These are phyloP conservation scores for Heliconius aoede DNA, from an alignment of 2,888 invertebrate species.

Conservation along the genomic window DNA sequence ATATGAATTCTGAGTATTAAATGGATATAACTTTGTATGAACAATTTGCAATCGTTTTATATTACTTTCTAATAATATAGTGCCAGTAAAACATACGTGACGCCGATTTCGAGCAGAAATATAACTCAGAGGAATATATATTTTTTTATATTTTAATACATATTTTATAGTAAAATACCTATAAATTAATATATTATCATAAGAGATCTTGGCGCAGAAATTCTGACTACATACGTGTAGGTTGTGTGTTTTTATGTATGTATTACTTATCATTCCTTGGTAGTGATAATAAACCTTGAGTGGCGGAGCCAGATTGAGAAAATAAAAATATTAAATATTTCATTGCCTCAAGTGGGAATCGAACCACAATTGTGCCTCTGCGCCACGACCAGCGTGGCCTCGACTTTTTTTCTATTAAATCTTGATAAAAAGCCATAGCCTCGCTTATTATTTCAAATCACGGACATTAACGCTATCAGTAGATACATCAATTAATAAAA, in stretches of 20 bases:
- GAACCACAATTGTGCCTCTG: background rate
- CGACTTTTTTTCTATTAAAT: background rate
- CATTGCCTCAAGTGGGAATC: background rate
- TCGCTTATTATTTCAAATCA: constrained; percentile 30
- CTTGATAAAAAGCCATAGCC: constrained; percentile 15
- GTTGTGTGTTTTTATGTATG: too few species aligned
- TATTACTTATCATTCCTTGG: too few species aligned
- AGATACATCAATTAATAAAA: constrained; percentile 24
- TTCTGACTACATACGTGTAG: too few species aligned
- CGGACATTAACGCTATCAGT: constrained; percentile 23
- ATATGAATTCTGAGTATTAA: background rate
- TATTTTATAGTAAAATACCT: too few species aligned
- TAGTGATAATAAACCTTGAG: too few species aligned
- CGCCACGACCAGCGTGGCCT: background rate
- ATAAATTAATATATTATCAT: too few species aligned
- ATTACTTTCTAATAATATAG: background rate
- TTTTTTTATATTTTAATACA: too few species aligned
- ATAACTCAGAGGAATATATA: too few species aligned
- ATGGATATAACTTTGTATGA: background rate
- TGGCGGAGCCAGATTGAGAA: too few species aligned
- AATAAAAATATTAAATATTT: too few species aligned
- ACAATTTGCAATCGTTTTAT: constrained; percentile 3
- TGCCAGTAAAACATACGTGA: background rate
- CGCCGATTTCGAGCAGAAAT: background rate
- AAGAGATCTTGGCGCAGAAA: too few species aligned